Evolutionary conservation across 2,113 vertebrate genomes (phyloP), one percentile per base, ranked within the genome.

Genomic region (Poeciliopsis turrubarensis): DNA sequence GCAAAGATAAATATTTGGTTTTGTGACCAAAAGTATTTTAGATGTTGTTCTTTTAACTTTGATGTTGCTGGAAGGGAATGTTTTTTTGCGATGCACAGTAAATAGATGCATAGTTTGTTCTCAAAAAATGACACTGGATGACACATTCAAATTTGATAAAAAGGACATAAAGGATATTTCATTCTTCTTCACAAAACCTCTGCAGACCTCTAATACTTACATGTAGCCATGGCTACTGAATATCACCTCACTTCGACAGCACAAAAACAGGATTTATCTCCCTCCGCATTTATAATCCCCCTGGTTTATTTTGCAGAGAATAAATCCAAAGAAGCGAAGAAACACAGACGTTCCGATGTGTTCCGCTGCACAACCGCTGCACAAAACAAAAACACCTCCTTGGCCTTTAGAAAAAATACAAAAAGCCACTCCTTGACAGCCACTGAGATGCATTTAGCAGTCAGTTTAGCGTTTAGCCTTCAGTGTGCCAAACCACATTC

Each of bases 181-280:
- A 25, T 68, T 29, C 51, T n/a, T 70, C 12, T 14, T 37, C 60
- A 4, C n/a, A 26, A 34, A 17, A 75, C 73, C 68, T 47, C 34
- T 26, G 47, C 2, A 69, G 41, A 79, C 13, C 27, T 57, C 41
- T 75, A 29, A 87, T 93, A 93, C 92, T 94, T 77, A 93, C 93
- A 93, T 72, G 78, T 71, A 79, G 89, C 89, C 92, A 93, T 94
- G 66, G 84, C 78, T 88, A 88, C 76, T 66, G 79, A 81, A 75
- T 89, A 78, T 82, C 75, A 25, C 80, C 68, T 73, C 80, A 71
- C 80, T 78, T 62, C 60, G 5, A 61, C 72, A 19, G 75, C 72
- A 80, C 31, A 79, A 69, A 85, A 86, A 83, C 71, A 82, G 83
- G 84, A 81, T 85, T 88, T 87, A 84, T 85, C 86, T 87, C 66